Base-by-base conservation (phyloP, 2,797 vertebrate species). In the Syncerus caffer region DNA sequence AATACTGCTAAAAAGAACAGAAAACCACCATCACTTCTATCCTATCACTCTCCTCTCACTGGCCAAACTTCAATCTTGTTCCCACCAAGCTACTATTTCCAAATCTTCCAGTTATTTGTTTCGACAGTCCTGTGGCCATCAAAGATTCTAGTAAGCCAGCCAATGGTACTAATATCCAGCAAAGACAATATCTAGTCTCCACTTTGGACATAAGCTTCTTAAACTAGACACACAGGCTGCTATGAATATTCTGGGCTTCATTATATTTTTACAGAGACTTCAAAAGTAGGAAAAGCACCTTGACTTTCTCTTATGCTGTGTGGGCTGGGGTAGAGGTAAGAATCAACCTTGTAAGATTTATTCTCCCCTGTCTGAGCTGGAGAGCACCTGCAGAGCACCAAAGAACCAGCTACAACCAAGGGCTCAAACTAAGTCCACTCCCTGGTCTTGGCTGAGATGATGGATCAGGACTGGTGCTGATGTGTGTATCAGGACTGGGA, bases 1-100 rank as follows among this genome's bases (percentile, higher is more conserved):
- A 96, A 80, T 74, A 67, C 21, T 85, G n/a, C 25, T 62, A 53
- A 95, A 76, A 85, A 7, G n/a, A 76, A 50, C 42, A 92, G 55
- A 53, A 94, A 31, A 6, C 1, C 0, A 47, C 16, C 23, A 12
- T 51, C 13, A 53, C 1, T 91, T 2, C 38, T 71, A 25, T 55
- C 45, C n/a, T 57, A 38, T 55, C 34, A 50, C 21, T 79, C 5
- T 27, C 19, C 9, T 53, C 4, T 25, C 21, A 29, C 6, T 0
- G 3, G 0, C 4, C 53, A 51, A 95, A 31, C 8, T 16, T 92
- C 60, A 85, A 3, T 19, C 15, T 19, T 34, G 23, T 15, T 79
- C 11, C 12, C 19, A 78, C 7, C 0, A 78, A 87, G 2, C 23
- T 95, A 64, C 55, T 55, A 25, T 17, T 96, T 83, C 76, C 15